phyloP scores from a whole-genome alignment of 2,888 invertebrate species.

The Oscheius sp. region DNA sequence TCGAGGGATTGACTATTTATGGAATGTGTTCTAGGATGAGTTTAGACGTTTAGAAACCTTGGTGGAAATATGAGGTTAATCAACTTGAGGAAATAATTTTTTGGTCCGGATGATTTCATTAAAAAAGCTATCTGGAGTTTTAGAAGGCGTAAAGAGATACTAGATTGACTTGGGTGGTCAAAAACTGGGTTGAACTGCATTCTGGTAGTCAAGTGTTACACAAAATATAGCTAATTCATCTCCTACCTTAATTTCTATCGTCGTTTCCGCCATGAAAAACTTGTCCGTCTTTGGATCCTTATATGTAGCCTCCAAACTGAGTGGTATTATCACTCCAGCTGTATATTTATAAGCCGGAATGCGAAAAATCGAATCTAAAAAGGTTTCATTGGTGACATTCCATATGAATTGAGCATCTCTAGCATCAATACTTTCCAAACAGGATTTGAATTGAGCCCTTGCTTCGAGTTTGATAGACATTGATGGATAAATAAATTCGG shows the following conservation, averaged over 20 bases:
- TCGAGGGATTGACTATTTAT: not conserved
- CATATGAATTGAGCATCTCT: constrained; percentile 43
- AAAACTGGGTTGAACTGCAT: too few relatives aligned
- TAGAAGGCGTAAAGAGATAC: not conserved
- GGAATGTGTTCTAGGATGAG: too few relatives aligned
- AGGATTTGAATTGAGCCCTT: constrained; percentile 35
- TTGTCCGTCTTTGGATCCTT: constrained; percentile 5
- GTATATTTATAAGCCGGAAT: not conserved
- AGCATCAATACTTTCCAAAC: constrained; percentile 30
- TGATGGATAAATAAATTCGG: constrained; percentile 30
- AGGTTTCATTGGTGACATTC: constrained; percentile 34
- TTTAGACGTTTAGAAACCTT: too few relatives aligned
- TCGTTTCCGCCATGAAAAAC: not conserved
- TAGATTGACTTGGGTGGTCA: too few relatives aligned
- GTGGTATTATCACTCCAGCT: not conserved
- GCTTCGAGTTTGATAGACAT: constrained; percentile 35
- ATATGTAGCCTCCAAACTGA: not conserved
- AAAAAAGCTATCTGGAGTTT: not conserved
- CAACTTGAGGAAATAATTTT: too few relatives aligned
- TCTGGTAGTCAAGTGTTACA: too few relatives aligned
- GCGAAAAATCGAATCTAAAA: constrained; percentile 30
- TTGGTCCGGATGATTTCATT: not conserved
- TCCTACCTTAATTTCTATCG: constrained; percentile 4
- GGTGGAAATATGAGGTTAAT: too few relatives aligned
- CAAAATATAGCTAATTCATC: too few relatives aligned